Conservation (phyloP, 2,888 invertebrate species). For the Iselma pallidipennis region DNA sequence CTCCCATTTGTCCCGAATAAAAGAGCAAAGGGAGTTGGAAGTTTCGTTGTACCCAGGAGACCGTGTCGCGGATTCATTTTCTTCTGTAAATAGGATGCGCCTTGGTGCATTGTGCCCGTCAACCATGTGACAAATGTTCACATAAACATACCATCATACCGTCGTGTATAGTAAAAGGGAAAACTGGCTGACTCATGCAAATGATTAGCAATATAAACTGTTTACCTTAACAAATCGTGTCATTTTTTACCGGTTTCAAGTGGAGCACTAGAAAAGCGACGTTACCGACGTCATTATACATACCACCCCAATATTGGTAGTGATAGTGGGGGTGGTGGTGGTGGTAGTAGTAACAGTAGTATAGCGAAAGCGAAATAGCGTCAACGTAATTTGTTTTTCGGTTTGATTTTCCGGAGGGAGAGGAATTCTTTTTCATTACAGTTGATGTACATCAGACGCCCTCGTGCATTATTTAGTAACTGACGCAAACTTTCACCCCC, state of each 20-base stretch:
- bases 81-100: neutral
- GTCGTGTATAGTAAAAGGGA: too few species aligned
- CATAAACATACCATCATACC: constrained; percentile 27
- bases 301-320: constrained; percentile 10
- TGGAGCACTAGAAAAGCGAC: neutral
- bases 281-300: constrained; percentile 19
- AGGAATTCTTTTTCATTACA: constrained; percentile 48
- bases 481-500: constrained; percentile 48
- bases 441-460: constrained; percentile 51
- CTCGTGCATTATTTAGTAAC: constrained; percentile 52
- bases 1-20: neutral
- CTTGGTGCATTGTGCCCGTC: neutral
- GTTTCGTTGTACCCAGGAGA: neutral
- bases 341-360: constrained; percentile 10
- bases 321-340: constrained; percentile 10
- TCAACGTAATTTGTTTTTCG: constrained; percentile 38
- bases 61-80: neutral
- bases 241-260: constrained; percentile 38
- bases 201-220: constrained; percentile 44
- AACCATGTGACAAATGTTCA: constrained; percentile 26
- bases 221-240: constrained; percentile 41
- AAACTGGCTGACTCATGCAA: constrained; percentile 32
- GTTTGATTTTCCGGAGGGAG: constrained; percentile 47
- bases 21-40: neutral
- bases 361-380: neutral